Evolutionary conservation across 2,888 invertebrate species (phyloP).

Genomic region (Alloscopus bannaensis): DNA sequence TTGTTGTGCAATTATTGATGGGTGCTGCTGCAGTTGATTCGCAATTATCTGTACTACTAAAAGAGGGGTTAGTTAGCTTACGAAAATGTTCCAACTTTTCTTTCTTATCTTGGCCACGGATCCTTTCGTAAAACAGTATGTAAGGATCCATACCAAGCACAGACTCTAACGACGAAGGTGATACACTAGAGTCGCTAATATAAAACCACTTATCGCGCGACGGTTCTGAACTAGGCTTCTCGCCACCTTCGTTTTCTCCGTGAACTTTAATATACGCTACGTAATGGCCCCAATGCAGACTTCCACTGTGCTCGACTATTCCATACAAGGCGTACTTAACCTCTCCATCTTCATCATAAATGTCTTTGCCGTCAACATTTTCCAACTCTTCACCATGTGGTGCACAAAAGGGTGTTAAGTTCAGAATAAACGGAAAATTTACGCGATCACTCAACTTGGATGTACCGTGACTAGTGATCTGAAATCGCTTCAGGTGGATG

Average conservation of each 20-base stretch:
- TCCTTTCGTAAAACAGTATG: constrained; percentile 96
- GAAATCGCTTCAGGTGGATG: constrained; percentile 96
- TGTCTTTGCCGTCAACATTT: constrained; percentile 33
- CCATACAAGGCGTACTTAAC: constrained; percentile 91
- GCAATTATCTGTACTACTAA: background rate
- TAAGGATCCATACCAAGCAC: constrained; percentile 94
- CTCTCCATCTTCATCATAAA: constrained; percentile 68
- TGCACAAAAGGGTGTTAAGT: constrained; percentile 94
- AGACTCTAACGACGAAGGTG: constrained; percentile 85
- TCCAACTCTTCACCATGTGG: constrained; percentile 77
- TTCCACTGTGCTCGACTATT: constrained; percentile 95
- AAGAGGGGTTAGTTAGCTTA: constrained; percentile 29
- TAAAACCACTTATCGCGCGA: constrained; percentile 92
- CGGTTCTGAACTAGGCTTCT: constrained; percentile 75
- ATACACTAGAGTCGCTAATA: constrained; percentile 92
- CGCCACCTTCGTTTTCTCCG: constrained; percentile 23
- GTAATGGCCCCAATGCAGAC: constrained; percentile 92
- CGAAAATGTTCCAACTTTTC: constrained; percentile 44
- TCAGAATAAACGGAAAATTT: constrained; percentile 88
- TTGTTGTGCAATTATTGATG: constrained; percentile 9
- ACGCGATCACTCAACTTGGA: constrained; percentile 91
- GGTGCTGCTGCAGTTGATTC: constrained; percentile 26
- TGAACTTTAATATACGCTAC: constrained; percentile 94
- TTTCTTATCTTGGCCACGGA: constrained; percentile 75
- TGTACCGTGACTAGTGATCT: constrained; percentile 83